These are phyloP conservation scores for Gallirallus australis DNA, from an alignment of 2,797 vertebrate species.

Conservation along the genomic window DNA sequence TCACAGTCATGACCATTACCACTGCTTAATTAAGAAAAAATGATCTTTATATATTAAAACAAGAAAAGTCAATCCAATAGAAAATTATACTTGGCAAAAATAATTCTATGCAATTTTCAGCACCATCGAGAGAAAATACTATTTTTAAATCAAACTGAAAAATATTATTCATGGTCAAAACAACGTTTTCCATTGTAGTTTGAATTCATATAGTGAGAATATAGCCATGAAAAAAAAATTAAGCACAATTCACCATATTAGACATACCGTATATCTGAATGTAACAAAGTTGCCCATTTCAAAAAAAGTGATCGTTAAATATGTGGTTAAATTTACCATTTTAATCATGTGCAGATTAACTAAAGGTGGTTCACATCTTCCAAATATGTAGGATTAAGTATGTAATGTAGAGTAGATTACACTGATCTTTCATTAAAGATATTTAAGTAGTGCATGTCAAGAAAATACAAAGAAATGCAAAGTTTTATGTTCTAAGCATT, in stretches of 20 bases:
- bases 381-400: neutral
- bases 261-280: fast-evolving
- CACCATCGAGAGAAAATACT: fast-evolving
- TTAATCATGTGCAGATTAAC: neutral
- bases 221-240: neutral
- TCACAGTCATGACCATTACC: neutral
- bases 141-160: neutral
- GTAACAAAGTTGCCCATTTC: neutral
- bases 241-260: neutral
- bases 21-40: neutral
- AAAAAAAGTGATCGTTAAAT: neutral
- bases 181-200: neutral
- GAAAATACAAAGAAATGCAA: neutral
- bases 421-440: neutral
- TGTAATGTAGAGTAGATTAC: neutral
- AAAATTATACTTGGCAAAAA: neutral
- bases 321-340: neutral
- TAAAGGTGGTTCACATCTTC: neutral
- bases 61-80: neutral
- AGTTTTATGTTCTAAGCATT: neutral
- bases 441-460: neutral
- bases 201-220: neutral
- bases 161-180: neutral
- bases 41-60: neutral
- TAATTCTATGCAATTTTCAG: neutral